A percentile compares a stretch with the other conserved stretches of the same genome.
phyloP scores from a whole-genome alignment of 2,797 vertebrate species.

The Gymnothorax javanicus region DNA sequence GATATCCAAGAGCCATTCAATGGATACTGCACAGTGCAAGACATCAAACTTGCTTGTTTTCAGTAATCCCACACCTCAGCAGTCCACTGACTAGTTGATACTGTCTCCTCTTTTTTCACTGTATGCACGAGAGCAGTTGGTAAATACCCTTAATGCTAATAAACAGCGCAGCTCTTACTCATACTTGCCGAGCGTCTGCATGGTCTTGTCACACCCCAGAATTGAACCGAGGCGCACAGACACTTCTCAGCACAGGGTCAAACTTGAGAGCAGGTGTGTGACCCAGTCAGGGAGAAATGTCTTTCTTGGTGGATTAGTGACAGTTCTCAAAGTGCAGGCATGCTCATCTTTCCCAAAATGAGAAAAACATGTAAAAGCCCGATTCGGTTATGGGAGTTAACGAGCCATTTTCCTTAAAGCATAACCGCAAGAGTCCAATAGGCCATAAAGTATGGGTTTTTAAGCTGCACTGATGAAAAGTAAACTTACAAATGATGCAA shows the following conservation, averaged over 20 bases:
- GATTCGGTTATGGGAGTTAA: constrained; percentile 11
- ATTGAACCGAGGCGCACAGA: constrained; percentile 41
- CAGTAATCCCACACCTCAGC: constrained; percentile 18
- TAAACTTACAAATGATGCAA: neutral
- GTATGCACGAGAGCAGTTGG: constrained; percentile 22
- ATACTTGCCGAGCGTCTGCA: constrained; percentile 36
- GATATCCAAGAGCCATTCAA: constrained; percentile 15
- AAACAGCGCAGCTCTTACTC: constrained; percentile 37
- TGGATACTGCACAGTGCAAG: constrained; percentile 41
- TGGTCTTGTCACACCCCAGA: constrained; percentile 40
- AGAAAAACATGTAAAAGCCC: constrained; percentile 18
- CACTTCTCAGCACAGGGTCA: constrained; percentile 58
- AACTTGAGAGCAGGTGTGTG: constrained; percentile 49
- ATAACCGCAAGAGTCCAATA: constrained; percentile 32
- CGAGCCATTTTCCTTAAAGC: constrained; percentile 44
- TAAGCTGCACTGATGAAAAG: neutral
- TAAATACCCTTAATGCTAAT: constrained; percentile 43
- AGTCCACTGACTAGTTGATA: neutral
- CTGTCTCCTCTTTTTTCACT: constrained; percentile 4
- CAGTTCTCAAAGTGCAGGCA: constrained; percentile 27
- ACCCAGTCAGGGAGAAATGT: constrained; percentile 36
- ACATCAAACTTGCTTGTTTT: constrained; percentile 30
- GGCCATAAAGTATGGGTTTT: neutral
- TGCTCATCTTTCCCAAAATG: constrained; percentile 20
- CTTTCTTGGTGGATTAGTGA: constrained; percentile 31